A percentile compares a stretch with the other conserved stretches of the same genome.
phyloP scores from a whole-genome alignment of 2,888 invertebrate species.

The Drosophila borborema region DNA sequence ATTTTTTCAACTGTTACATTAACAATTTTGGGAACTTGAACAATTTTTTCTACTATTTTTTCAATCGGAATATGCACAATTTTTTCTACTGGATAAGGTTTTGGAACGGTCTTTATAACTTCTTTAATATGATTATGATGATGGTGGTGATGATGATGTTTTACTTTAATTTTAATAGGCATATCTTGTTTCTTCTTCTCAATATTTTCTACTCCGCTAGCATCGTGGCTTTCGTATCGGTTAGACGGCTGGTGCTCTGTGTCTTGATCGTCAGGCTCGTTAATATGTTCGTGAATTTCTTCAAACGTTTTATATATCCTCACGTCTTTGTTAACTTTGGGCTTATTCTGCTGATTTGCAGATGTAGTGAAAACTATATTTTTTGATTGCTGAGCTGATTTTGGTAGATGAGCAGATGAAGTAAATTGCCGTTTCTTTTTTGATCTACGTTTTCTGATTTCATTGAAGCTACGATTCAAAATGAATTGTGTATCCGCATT shows the following conservation, averaged over 20 bases:
- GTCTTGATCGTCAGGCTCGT: conserved; percentile 49
- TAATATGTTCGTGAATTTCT: conserved; percentile 83
- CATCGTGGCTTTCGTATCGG: conserved; percentile 57
- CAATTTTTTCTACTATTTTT: conserved; percentile 85
- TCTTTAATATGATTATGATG: conserved; percentile 89
- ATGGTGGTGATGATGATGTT: conserved; percentile 89
- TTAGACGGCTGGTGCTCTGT: conserved; percentile 60
- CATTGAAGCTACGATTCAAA: conserved; percentile 19
- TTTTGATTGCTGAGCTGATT: conserved; percentile 56
- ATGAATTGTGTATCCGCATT: conserved; percentile 2
- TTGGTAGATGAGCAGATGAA: neutral
- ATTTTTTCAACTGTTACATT: conserved; percentile 87
- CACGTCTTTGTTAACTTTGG: conserved; percentile 46
- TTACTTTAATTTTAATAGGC: conserved; percentile 80
- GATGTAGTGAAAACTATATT: conserved; percentile 43
- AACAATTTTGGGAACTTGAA: conserved; percentile 86
- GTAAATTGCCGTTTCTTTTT: conserved; percentile 64
- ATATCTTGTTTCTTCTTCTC: conserved; percentile 28
- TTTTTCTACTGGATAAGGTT: conserved; percentile 86
- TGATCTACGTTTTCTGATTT: conserved; percentile 69
- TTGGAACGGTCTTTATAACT: conserved; percentile 86
- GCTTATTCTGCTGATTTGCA: conserved; percentile 43
- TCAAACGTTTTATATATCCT: conserved; percentile 81
- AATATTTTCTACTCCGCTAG: conserved; percentile 25
- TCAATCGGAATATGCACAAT: conserved; percentile 85